Percentiles rank a stretch among this genome's conserved stretches.
These are phyloP conservation scores for Cephus runcator DNA, from an alignment of 2,888 invertebrate genomes.

Conservation along the genomic window DNA sequence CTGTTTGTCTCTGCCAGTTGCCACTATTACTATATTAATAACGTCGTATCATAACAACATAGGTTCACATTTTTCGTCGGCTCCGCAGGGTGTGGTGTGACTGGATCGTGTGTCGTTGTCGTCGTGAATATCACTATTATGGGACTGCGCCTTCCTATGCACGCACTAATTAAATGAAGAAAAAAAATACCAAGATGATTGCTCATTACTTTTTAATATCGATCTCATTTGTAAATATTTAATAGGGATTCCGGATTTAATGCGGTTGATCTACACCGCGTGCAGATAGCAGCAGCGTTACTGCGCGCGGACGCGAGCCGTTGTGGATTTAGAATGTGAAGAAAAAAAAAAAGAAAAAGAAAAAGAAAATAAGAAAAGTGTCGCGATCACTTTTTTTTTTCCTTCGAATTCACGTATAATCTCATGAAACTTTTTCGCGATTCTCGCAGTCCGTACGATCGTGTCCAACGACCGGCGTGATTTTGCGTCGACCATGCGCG, in stretches of 20 bases:
- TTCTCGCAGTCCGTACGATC: constrained; percentile 4
- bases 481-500: background rate
- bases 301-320: background rate
- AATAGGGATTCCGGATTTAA: constrained; percentile 30
- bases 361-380: constrained; percentile 1
- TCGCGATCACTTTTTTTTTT: background rate
- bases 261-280: constrained; percentile 3
- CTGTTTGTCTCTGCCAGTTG: constrained; percentile 60
- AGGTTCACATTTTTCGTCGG: constrained; percentile 41
- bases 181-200: constrained; percentile 35
- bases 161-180: constrained; percentile 34
- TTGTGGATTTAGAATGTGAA: background rate
- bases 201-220: constrained; percentile 51
- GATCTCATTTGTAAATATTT: constrained; percentile 53
- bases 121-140: constrained; percentile 23
- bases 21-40: constrained; percentile 44
- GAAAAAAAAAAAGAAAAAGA: background rate
- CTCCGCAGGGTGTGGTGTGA: constrained; percentile 47
- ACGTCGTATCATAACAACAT: constrained; percentile 32
- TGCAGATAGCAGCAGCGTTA: background rate
- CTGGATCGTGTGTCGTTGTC: constrained; percentile 39
- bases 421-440: constrained; percentile 11
- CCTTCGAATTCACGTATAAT: background rate
- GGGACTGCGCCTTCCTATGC: constrained; percentile 47
- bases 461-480: background rate